Percentiles rank a stretch among this genome's conserved stretches.
phyloP scores from a whole-genome alignment of 2,797 vertebrate species.

The Antennarius maculatus region DNA sequence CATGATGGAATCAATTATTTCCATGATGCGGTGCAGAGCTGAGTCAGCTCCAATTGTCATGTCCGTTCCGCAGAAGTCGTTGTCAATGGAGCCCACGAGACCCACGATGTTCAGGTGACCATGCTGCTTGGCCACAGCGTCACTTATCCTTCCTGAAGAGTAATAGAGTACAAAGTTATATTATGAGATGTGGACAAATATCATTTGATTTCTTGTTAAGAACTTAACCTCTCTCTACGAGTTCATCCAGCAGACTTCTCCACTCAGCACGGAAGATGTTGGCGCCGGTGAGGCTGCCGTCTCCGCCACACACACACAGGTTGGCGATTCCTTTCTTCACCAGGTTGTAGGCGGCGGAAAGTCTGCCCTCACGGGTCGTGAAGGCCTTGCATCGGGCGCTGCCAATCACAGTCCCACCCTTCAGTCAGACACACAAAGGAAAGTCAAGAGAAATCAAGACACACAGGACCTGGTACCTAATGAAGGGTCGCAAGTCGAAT shows the following conservation, averaged over 20 bases:
- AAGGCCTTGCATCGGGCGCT: slow-evolving; percentile 95
- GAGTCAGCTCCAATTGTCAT: slow-evolving; percentile 98
- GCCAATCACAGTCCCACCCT: slow-evolving; percentile 95
- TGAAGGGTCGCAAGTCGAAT: no score
- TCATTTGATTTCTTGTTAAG: not conserved
- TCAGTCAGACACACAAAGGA: slow-evolving; percentile 7
- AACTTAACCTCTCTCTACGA: slow-evolving; percentile 84
- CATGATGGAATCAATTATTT: slow-evolving; percentile 93
- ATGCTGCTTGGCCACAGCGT: slow-evolving; percentile 80
- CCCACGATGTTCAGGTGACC: slow-evolving; percentile 91
- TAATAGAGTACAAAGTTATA: no score
- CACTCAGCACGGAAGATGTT: slow-evolving; percentile 94
- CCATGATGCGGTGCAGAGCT: slow-evolving; percentile 93
- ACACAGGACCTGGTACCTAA: not conserved
- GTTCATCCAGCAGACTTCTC: slow-evolving; percentile 88
- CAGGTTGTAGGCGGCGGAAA: slow-evolving; percentile 89
- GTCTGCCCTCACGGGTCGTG: slow-evolving; percentile 86
- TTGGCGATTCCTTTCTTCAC: slow-evolving; percentile 93
- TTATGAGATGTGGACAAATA: not conserved
- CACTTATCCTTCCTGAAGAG: slow-evolving; percentile 87
- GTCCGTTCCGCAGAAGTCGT: slow-evolving; percentile 96
- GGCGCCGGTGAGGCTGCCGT: slow-evolving; percentile 95
- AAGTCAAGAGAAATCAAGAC: slow-evolving; percentile 1
- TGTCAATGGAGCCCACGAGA: slow-evolving; percentile 95
- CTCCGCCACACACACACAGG: slow-evolving; percentile 95